Evolutionary conservation across 1,140 invertebrate species (phyloP), one percentile per base, ranked within the genome.

Genomic region (Drosophila kurseongensis): DNA sequence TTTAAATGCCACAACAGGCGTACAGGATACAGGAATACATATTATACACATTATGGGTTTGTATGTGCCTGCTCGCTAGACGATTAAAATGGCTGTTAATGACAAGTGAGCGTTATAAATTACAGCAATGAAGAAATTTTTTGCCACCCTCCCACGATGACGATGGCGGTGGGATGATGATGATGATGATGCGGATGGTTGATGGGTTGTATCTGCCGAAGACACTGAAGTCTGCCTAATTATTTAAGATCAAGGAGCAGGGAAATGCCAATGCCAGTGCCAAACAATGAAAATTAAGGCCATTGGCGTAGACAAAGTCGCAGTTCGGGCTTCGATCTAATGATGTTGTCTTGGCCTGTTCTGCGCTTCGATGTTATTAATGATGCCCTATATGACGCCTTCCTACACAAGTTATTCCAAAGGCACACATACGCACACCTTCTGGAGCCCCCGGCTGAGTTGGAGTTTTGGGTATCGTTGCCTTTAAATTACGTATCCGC

Each of bases 91-190:
- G 82, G 75, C 83, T 88, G 83, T 88, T 88, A 88, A 88, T 88
- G 84, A 88, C 83, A 88, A 88, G 83, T 82, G 83, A 89, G 84
- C 67, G 85, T 89, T 88, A 88, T 88, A 88, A 89, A 89, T 88
- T 89, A 88, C 83, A 89, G 75, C 80, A 71, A 89, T 89, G 83
- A 84, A 89, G 80, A 81, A 77, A 84, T 89, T 75, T 86, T 85
- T 45, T 48, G 13, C 35, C 56, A 8, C 32, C 51, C 40, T 13
- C 42, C 58, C 56, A 54, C 42, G 47, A 27, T 18, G 42, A 36
- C 35, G 59, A 12, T 48, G 63, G 27, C 8, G 8, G 9, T 16
- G 32, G 9, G 55, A 36, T 38, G 47, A 42, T 47, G 52, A 16
- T 41, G 41, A 32, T 50, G 51, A 13, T 56, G 38, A 14, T 52